Conservation (phyloP, 2,797 vertebrate species). For the Sebastes diaconus region DNA sequence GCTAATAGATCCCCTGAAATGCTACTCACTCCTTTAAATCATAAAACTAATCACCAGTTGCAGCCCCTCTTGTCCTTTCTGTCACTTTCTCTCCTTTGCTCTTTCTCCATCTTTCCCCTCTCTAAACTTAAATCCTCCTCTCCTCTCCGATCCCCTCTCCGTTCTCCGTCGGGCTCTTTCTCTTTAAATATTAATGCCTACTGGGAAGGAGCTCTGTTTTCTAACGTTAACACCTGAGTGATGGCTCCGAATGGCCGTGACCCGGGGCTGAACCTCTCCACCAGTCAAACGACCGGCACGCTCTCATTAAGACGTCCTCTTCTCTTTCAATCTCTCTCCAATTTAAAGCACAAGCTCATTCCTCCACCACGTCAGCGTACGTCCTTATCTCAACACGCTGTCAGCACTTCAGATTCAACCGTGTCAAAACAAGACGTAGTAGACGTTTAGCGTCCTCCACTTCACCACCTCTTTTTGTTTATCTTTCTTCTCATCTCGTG, state of each 20-base stretch:
- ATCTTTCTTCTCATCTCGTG: neutral
- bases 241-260: neutral
- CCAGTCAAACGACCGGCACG: neutral
- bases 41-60: neutral
- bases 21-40: too few species aligned
- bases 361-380: neutral
- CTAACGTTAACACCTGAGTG: slow-evolving; percentile 14
- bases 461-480: neutral
- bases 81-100: neutral
- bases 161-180: neutral
- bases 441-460: neutral
- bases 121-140: neutral
- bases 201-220: slow-evolving; percentile 9
- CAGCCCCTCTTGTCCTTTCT: neutral
- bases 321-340: slow-evolving; percentile 24
- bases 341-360: slow-evolving; percentile 4
- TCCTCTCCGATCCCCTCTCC: neutral
- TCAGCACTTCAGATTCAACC: slow-evolving; percentile 24
- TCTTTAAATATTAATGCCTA: neutral
- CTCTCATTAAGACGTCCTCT: slow-evolving; percentile 30
- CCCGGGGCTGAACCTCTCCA: slow-evolving; percentile 40
- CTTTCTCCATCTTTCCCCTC: neutral
- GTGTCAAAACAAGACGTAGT: slow-evolving; percentile 50
- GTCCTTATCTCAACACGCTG: slow-evolving; percentile 35
- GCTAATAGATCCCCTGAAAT: too few species aligned